Percentiles rank a stretch among this genome's conserved stretches.
These are phyloP conservation scores for Tetheella fluctuosa DNA, from an alignment of 2,888 invertebrate species.

Conservation along the genomic window DNA sequence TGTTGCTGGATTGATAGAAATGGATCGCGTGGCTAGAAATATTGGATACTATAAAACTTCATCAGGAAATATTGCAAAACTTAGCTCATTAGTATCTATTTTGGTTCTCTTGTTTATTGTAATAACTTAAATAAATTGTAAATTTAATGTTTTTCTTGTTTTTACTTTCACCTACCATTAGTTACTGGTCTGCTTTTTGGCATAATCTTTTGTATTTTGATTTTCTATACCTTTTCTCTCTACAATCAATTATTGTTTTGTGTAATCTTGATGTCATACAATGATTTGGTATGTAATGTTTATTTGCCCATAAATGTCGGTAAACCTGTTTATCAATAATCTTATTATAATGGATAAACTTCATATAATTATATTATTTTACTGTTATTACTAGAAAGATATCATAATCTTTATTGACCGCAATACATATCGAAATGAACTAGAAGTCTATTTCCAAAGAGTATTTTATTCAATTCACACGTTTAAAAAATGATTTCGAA, in stretches of 20 bases:
- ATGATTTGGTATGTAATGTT: not conserved
- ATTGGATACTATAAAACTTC: slow-evolving; percentile 56
- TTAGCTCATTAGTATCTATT: slow-evolving; percentile 32
- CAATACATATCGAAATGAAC: slow-evolving; percentile 16
- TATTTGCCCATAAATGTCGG: not conserved
- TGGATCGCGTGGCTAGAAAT: slow-evolving; percentile 63
- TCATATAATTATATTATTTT: slow-evolving; percentile 8
- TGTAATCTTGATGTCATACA: not conserved
- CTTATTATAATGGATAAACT: not conserved
- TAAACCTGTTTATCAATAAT: slow-evolving; percentile 9
- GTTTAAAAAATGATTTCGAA: slow-evolving; percentile 30
- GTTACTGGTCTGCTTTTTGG: too few relatives aligned
- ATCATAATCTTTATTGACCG: slow-evolving; percentile 10
- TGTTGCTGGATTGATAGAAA: slow-evolving; percentile 81
- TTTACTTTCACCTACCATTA: not conserved
- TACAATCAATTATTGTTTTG: not conserved
- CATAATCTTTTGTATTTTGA: too few relatives aligned
- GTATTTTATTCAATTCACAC: slow-evolving; percentile 14
- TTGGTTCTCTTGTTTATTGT: slow-evolving; percentile 29
- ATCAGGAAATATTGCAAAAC: slow-evolving; percentile 31
- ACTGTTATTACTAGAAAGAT: slow-evolving; percentile 9
- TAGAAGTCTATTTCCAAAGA: slow-evolving; percentile 7
- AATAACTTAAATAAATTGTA: slow-evolving; percentile 11
- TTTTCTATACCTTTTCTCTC: not conserved
- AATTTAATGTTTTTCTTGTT: not conserved